phyloP scores from a whole-genome alignment of 30 jellyfish, hydroid and myxozoan species.

The Chironex yamaguchii region DNA sequence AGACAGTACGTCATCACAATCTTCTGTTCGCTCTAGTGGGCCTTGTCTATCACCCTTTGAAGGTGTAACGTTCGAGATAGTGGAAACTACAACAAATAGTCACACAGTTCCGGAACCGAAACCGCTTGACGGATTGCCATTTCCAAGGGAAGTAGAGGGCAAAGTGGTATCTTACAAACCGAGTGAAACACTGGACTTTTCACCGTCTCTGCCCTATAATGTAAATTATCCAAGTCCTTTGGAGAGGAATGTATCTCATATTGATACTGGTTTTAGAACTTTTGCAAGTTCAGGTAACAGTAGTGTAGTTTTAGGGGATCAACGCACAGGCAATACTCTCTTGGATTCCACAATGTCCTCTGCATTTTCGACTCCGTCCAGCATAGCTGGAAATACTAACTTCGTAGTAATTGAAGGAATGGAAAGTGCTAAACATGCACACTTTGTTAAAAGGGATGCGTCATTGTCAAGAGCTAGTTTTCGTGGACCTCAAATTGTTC shows the following conservation, averaged over 20 bases:
- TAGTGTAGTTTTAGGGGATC: neutral
- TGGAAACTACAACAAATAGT: neutral
- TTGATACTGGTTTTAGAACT: neutral
- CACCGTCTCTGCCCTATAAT: neutral
- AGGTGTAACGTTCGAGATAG: neutral
- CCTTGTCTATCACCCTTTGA: neutral
- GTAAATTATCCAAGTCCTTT: neutral
- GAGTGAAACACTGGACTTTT: neutral
- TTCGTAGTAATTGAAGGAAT: neutral
- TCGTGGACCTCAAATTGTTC: neutral
- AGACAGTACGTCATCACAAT: neutral
- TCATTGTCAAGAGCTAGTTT: neutral
- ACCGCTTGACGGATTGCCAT: neutral
- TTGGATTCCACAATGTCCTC: too few relatives aligned
- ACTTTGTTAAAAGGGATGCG: neutral
- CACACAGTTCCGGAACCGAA: neutral
- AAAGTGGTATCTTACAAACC: neutral
- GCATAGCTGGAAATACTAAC: too few relatives aligned
- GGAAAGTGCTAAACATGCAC: neutral
- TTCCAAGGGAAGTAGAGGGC: neutral
- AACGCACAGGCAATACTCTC: neutral
- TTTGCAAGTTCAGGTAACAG: neutral
- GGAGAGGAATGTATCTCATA: neutral
- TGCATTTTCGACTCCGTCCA: too few relatives aligned
- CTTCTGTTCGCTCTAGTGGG: neutral